Evolutionary conservation across 2,113 vertebrate genomes (phyloP).

Genomic region (Crotophaga sulcirostris): DNA sequence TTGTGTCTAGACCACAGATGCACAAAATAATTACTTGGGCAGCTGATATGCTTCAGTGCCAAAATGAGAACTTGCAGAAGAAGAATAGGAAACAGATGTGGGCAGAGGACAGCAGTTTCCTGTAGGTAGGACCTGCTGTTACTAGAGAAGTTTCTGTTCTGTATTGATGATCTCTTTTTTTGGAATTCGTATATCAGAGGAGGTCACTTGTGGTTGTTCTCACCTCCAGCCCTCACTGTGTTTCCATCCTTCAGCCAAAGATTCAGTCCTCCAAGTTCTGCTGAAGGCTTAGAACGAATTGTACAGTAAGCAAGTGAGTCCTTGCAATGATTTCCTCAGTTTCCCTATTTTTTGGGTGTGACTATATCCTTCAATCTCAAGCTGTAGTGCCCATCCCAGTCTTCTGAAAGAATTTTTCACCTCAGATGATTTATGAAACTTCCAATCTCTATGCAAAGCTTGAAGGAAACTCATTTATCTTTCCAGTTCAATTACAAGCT

Average conservation of each 20-base stretch:
- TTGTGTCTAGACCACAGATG: neutral
- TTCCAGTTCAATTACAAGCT: neutral
- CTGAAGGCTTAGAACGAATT: neutral
- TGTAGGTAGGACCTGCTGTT: neutral
- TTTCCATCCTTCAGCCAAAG: neutral
- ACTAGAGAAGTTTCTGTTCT: neutral
- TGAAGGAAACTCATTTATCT: neutral
- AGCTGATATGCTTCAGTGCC: neutral
- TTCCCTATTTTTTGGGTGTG: neutral
- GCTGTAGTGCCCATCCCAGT: neutral
- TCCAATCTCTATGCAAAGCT: neutral
- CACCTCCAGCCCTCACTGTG: neutral
- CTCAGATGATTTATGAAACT: neutral
- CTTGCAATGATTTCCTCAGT: neutral
- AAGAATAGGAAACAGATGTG: neutral
- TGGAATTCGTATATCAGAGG: neutral
- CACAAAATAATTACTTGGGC: neutral
- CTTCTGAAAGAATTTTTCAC: neutral
- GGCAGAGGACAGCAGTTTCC: neutral
- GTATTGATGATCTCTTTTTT: neutral
- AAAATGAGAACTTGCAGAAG: neutral
- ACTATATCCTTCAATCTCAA: neutral
- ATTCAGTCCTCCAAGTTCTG: neutral
- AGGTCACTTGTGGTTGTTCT: neutral
- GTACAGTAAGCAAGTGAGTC: neutral